Evolutionary conservation across 2,797 vertebrate genomes (phyloP).

Genomic region (Macroramphosus scolopax): DNA sequence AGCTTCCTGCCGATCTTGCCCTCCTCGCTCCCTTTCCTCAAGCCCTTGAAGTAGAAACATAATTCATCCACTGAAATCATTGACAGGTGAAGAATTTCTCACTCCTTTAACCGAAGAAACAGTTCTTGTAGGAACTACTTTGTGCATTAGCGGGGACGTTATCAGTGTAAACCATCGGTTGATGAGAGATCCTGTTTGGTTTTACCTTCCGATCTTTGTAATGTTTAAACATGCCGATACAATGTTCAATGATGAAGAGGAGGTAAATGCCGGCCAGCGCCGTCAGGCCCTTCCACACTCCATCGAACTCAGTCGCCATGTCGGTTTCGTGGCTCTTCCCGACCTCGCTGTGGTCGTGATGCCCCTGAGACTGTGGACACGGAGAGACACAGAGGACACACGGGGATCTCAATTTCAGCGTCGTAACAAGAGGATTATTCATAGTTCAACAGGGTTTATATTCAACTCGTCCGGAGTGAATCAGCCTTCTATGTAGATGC

Average conservation of each 20-base stretch:
- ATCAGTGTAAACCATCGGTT: too few species aligned
- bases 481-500: too few species aligned
- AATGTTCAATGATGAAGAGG: conserved; percentile 97
- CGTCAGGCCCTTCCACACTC: conserved; percentile 93
- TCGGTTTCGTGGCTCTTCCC: conserved; percentile 31
- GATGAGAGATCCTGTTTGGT: too few species aligned
- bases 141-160: too few species aligned
- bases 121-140: too few species aligned
- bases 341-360: conserved; percentile 83
- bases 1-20: conserved; percentile 89
- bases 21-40: conserved; percentile 78
- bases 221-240: conserved; percentile 95
- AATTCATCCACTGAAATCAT: neutral
- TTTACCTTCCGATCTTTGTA: conserved; percentile 86
- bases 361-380: conserved; percentile 83
- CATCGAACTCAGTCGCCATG: conserved; percentile 83
- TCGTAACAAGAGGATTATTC: too few species aligned
- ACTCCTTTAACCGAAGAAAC: too few species aligned
- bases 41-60: conserved; percentile 55
- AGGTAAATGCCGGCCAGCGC: conserved; percentile 94
- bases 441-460: too few species aligned
- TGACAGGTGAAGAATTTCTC: too few species aligned
- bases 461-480: too few species aligned
- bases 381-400: too few species aligned
- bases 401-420: neutral